Conservation (phyloP, 2,113 vertebrate genomes). For the Arizona elegans region DNA sequence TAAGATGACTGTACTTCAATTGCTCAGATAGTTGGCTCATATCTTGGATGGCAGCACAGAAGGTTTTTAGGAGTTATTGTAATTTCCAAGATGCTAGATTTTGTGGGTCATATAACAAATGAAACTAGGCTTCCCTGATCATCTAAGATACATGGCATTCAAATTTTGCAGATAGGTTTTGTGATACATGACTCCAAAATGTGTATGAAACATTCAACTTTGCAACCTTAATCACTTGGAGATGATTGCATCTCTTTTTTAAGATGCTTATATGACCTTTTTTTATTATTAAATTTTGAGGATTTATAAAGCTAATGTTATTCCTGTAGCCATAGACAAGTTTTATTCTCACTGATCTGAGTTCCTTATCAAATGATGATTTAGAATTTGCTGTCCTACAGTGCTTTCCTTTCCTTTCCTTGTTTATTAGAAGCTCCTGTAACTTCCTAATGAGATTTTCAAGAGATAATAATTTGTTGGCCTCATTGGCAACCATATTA, state of each 20-base stretch:
- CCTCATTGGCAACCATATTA: background rate
- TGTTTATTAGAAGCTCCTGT: background rate
- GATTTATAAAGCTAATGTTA: background rate
- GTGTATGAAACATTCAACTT: background rate
- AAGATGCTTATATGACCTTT: background rate
- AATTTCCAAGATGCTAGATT: background rate
- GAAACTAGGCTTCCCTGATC: background rate
- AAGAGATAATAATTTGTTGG: background rate
- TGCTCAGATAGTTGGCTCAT: background rate
- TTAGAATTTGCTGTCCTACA: background rate
- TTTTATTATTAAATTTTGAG: background rate
- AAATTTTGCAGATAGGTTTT: background rate
- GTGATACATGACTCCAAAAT: background rate
- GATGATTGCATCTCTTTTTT: background rate
- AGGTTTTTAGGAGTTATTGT: background rate
- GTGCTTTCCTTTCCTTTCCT: background rate
- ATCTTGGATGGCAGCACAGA: background rate
- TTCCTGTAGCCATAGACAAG: background rate
- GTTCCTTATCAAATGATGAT: background rate
- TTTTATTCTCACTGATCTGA: background rate
- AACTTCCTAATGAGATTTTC: background rate
- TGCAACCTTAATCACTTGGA: background rate
- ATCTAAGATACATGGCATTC: background rate
- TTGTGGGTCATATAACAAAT: background rate
- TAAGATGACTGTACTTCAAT: background rate